These are phyloP conservation scores for Drosophila sulfurigaster DNA, from an alignment of 1,140 invertebrate species.

Conservation along the genomic window DNA sequence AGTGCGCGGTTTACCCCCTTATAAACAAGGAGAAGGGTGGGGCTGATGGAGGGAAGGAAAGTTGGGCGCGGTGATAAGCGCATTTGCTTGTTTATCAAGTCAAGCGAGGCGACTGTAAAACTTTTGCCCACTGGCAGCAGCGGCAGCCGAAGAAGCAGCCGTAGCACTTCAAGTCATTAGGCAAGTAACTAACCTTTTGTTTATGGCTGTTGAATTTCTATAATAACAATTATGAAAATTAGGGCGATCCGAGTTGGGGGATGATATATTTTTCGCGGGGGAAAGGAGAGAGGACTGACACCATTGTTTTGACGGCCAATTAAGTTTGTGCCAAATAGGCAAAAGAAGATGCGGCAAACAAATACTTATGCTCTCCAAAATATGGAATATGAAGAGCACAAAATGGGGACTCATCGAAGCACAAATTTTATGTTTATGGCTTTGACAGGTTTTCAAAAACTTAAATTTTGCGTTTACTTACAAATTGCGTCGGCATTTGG, in stretches of 20 bases:
- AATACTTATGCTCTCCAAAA: constrained; percentile 57
- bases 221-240: constrained; percentile 84
- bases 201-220: constrained; percentile 81
- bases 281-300: background rate
- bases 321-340: constrained; percentile 81
- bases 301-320: constrained; percentile 82
- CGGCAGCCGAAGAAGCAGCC: background rate
- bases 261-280: too few species aligned
- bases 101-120: constrained; percentile 36
- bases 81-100: constrained; percentile 80
- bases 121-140: constrained; percentile 28
- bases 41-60: background rate
- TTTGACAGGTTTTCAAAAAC: constrained; percentile 32
- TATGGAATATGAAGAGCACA: constrained; percentile 40
- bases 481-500: constrained; percentile 75
- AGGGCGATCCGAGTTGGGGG: constrained; percentile 48
- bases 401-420: constrained; percentile 47
- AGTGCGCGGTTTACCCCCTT: constrained; percentile 53
- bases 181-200: constrained; percentile 83
- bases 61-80: constrained; percentile 69
- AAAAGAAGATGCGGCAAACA: constrained; percentile 54
- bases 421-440: constrained; percentile 12
- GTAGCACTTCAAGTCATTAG: constrained; percentile 79
- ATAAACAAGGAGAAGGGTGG: constrained; percentile 31
- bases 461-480: constrained; percentile 69